Percentiles rank a stretch among this genome's conserved stretches.
Conservation (phyloP, 2,113 vertebrate species). For the Zosterops lateralis region DNA sequence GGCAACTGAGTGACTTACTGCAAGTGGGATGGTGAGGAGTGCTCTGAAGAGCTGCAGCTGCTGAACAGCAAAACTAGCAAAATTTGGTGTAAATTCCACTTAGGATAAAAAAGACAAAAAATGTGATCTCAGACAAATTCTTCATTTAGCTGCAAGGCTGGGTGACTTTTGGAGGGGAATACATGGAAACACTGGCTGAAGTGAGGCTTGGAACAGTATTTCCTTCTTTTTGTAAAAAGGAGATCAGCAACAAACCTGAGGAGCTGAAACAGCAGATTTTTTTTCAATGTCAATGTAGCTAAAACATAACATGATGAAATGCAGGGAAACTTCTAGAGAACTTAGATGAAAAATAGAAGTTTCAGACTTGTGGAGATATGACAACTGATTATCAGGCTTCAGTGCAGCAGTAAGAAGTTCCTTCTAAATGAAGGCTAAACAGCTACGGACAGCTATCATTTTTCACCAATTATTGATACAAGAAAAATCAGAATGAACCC, state of each 20-base stretch:
- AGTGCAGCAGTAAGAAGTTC: neutral
- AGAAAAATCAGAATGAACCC: neutral
- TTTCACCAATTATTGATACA: neutral
- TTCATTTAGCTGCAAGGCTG: neutral
- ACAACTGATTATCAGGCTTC: neutral
- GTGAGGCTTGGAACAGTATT: neutral
- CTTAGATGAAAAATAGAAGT: neutral
- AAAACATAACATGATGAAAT: neutral
- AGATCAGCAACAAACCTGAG: neutral
- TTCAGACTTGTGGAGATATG: neutral
- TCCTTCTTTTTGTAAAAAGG: neutral
- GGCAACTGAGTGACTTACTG: neutral
- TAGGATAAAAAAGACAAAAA: neutral
- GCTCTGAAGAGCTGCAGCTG: neutral
- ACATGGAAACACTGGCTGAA: neutral
- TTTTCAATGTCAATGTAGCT: neutral
- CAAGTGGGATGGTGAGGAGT: neutral
- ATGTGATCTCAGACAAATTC: neutral
- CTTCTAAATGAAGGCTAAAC: neutral
- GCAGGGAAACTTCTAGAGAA: neutral
- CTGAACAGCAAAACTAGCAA: neutral
- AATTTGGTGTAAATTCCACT: neutral
- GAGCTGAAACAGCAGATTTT: neutral
- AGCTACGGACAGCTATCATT: neutral
- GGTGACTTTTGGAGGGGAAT: neutral